Conservation (phyloP, 2,797 vertebrate species). For the Onychomys leucogaster region DNA sequence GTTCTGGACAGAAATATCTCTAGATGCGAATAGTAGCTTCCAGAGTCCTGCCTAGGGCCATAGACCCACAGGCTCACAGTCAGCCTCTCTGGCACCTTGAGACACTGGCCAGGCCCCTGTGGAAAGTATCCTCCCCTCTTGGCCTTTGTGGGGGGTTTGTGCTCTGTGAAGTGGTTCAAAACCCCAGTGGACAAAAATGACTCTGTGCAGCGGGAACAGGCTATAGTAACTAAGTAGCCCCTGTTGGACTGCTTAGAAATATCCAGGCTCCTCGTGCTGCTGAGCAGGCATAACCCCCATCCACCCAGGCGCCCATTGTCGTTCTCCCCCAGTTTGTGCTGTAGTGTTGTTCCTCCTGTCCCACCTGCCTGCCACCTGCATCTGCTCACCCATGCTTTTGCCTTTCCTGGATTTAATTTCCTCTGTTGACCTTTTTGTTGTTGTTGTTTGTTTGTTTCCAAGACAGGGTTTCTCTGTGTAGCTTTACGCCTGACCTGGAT, state of each 20-base stretch:
- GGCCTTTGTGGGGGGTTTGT: background rate
- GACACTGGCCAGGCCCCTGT: background rate
- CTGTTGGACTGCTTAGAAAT: background rate
- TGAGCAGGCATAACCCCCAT: background rate
- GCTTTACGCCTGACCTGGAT: too few species aligned
- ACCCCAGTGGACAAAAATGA: background rate
- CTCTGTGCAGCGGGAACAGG: background rate
- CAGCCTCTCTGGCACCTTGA: background rate
- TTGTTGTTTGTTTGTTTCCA: too few species aligned
- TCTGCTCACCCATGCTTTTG: background rate
- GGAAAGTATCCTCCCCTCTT: background rate
- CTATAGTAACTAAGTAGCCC: too few species aligned
- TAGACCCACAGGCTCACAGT: background rate
- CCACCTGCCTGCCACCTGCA: background rate
- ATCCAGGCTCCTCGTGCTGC: background rate
- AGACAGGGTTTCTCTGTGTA: too few species aligned
- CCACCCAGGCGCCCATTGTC: too few species aligned
- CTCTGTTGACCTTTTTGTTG: background rate
- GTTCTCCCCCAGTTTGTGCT: background rate
- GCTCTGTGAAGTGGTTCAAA: background rate
- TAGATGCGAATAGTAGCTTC: background rate
- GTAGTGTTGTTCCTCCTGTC: background rate
- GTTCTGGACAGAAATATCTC: background rate
- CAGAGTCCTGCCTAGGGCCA: background rate
- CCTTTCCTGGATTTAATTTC: background rate